Conservation (phyloP, 2,113 vertebrate genomes). For the Oryzias javanicus region DNA sequence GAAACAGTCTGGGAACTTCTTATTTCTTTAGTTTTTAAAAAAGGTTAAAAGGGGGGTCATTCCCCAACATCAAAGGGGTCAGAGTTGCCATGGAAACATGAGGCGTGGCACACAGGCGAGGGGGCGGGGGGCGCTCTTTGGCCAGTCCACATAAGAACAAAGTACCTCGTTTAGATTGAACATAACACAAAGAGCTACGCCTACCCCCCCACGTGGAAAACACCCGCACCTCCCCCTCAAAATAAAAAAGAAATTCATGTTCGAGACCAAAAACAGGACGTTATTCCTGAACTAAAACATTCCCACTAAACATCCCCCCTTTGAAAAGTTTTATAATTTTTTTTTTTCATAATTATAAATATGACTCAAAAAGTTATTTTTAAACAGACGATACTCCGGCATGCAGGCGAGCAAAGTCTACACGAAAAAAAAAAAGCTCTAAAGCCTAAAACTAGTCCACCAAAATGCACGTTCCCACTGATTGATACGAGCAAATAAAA, state of each 20-base stretch:
- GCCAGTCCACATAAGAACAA: constrained; percentile 66
- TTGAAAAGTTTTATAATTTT: constrained; percentile 8
- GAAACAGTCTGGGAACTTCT: constrained; percentile 61
- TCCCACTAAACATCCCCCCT: constrained; percentile 57
- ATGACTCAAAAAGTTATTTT: constrained; percentile 70
- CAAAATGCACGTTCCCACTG: constrained; percentile 96
- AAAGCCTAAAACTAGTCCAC: constrained; percentile 82
- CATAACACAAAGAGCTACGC: constrained; percentile 48
- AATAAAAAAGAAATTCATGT: constrained; percentile 1
- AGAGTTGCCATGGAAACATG: constrained; percentile 52
- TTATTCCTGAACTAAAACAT: too few relatives aligned
- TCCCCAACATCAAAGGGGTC: constrained; percentile 53
- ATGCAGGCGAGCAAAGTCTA: constrained; percentile 83
- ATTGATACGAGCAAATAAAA: constrained; percentile 93
- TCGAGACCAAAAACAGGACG: too few relatives aligned
- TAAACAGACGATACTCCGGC: constrained; percentile 84
- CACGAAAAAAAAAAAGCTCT: constrained; percentile 52
- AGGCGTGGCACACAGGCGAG: constrained; percentile 48
- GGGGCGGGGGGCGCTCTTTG: constrained; percentile 49
- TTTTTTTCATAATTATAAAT: constrained; percentile 67
- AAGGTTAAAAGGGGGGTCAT: constrained; percentile 78
- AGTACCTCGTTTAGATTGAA: constrained; percentile 82
- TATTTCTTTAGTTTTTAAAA: constrained; percentile 25
- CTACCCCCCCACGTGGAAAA: constrained; percentile 67
- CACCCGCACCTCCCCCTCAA: constrained; percentile 17